These are phyloP conservation scores for Salvelinus sp. DNA, from an alignment of 2,113 vertebrate species.

Conservation along the genomic window DNA sequence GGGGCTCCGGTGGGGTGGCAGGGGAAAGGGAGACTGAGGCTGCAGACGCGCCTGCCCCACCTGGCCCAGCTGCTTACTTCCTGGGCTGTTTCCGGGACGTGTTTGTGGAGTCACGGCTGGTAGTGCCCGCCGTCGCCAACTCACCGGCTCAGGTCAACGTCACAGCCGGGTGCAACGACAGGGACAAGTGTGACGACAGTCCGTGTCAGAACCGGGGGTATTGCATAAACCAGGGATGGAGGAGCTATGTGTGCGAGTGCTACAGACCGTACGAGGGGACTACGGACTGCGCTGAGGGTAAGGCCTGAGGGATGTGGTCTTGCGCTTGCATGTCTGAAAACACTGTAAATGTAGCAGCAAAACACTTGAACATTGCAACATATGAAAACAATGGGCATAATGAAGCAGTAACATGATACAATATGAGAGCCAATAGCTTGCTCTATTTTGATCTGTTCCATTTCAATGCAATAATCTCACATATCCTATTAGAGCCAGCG, in stretches of 20 bases:
- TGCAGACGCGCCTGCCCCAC: no score
- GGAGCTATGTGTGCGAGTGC: slow-evolving; percentile 83
- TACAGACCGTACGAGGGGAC: slow-evolving; percentile 79
- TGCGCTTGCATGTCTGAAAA: background rate
- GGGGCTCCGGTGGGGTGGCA: no score
- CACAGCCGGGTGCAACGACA: slow-evolving; percentile 78
- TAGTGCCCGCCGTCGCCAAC: slow-evolving; percentile 65
- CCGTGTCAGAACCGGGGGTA: slow-evolving; percentile 85
- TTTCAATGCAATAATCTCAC: no score
- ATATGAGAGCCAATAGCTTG: no score
- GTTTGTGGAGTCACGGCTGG: slow-evolving; percentile 69
- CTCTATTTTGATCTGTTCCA: no score
- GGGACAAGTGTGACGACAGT: slow-evolving; percentile 79
- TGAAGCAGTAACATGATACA: no score
- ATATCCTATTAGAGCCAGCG: no score
- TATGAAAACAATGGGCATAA: no score
- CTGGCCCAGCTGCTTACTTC: slow-evolving; percentile 53
- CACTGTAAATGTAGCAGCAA: no score
- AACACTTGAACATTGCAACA: no score
- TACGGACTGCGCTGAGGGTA: slow-evolving; percentile 78
- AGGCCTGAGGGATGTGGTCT: slow-evolving; percentile 35
- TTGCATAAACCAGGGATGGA: slow-evolving; percentile 82
- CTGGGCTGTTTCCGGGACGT: slow-evolving; percentile 90
- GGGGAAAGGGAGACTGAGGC: no score
- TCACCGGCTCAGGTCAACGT: slow-evolving; percentile 70